Conservation (phyloP, 2,113 vertebrate genomes). For the Dolichotis patagonum region DNA sequence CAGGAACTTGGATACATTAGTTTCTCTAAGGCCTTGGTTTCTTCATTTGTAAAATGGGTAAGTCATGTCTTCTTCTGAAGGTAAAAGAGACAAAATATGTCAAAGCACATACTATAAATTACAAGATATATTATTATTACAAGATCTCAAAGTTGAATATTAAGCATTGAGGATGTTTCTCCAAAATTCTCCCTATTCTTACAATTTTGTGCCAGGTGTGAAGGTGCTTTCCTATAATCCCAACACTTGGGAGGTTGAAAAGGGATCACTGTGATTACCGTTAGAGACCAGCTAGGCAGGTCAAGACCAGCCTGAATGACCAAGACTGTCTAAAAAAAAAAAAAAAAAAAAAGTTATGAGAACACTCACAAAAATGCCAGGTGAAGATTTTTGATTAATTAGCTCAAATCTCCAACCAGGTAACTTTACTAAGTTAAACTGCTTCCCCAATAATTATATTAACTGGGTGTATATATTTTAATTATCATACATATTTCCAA, state of each 20-base stretch:
- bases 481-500: slow-evolving; percentile 41
- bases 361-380: slow-evolving; percentile 47
- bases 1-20: not conserved
- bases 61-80: slow-evolving; percentile 19
- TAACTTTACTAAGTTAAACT: slow-evolving; percentile 38
- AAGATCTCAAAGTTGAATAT: slow-evolving; percentile 37
- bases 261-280: not conserved
- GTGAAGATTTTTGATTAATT: slow-evolving; percentile 28
- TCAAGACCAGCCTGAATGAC: not conserved
- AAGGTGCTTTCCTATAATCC: not conserved
- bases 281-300: not conserved
- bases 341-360: not conserved
- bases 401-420: slow-evolving; percentile 10
- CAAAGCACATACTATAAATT: slow-evolving; percentile 1
- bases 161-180: slow-evolving; percentile 1
- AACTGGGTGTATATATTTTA: not conserved
- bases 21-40: slow-evolving; percentile 30
- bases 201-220: not conserved
- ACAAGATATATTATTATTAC: not conserved
- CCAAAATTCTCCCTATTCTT: slow-evolving; percentile 41
- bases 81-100: slow-evolving; percentile 50
- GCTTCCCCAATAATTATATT: not conserved
- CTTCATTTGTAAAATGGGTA: slow-evolving; percentile 35
- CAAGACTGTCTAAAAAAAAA: not conserved
- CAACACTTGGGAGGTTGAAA: not conserved